phyloP scores from a whole-genome alignment of 2,113 vertebrate species.

The Peucedramus taeniatus region DNA sequence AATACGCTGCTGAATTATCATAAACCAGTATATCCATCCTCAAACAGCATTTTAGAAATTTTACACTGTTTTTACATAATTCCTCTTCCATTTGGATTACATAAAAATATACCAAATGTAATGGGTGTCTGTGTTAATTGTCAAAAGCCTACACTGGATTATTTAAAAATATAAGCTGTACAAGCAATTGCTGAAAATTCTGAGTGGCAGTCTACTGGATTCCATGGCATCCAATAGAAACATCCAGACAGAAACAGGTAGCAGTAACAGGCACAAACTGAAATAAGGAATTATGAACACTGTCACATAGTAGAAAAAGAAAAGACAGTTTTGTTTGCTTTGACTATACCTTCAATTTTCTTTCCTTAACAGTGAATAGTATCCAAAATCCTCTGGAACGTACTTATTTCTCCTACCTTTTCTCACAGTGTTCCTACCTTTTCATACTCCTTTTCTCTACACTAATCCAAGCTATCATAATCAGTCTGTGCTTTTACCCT shows the following conservation, averaged over 20 bases:
- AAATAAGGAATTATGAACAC: neutral
- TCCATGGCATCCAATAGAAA: neutral
- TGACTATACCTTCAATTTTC: neutral
- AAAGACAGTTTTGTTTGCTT: neutral
- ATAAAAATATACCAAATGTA: neutral
- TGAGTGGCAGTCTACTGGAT: neutral
- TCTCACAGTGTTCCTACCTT: neutral
- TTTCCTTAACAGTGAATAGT: neutral
- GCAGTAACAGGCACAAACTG: neutral
- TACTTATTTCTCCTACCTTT: neutral
- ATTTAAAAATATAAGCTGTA: neutral
- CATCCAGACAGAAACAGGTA: neutral
- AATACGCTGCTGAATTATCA: neutral
- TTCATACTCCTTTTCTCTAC: neutral
- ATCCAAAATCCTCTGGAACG: neutral
- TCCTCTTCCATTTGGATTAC: neutral
- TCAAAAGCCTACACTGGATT: neutral
- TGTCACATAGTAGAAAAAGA: neutral
- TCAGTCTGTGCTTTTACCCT: neutral
- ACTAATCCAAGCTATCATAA: neutral
- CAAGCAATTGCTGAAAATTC: neutral
- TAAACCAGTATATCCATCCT: neutral
- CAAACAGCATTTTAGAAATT: neutral
- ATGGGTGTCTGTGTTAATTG: neutral
- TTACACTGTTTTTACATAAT: neutral